A percentile compares a stretch with the other conserved stretches of the same genome.
Evolutionary conservation across 2,888 invertebrate species (phyloP).

Genomic region (Torymus tubicola): DNA sequence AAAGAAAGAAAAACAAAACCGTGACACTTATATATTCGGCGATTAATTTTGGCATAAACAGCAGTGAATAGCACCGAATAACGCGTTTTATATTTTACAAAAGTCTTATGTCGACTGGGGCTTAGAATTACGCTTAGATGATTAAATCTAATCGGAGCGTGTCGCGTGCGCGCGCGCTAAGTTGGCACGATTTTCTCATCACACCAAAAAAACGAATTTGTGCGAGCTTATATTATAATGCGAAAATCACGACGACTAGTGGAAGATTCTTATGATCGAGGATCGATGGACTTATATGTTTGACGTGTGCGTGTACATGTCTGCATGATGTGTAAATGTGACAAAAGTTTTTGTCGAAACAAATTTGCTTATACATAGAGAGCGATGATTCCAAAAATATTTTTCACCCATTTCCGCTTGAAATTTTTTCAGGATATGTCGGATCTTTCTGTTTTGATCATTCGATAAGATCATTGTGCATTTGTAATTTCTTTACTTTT

Average conservation of each 20-base stretch:
- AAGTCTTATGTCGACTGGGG: conserved; percentile 9
- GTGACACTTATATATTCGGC: conserved; percentile 19
- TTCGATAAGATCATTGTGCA: neutral
- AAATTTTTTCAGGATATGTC: neutral
- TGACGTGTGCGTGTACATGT: too few species aligned
- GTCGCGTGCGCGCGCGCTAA: neutral
- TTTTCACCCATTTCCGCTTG: neutral
- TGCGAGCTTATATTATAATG: neutral
- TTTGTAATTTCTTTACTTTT: too few species aligned
- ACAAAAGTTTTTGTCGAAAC: too few species aligned
- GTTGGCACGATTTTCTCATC: neutral
- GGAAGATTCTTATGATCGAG: conserved; percentile 16
- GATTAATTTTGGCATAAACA: conserved; percentile 19
- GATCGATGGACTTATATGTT: neutral
- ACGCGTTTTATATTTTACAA: conserved; percentile 34
- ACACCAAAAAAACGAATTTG: conserved; percentile 16
- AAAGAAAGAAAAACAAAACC: neutral
- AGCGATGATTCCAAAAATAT: conserved; percentile 24
- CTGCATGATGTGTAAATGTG: too few species aligned
- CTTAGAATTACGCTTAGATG: conserved; percentile 33
- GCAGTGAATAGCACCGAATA: conserved; percentile 34
- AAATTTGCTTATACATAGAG: too few species aligned
- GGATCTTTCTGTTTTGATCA: conserved; percentile 1
- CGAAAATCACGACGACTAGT: conserved; percentile 28
- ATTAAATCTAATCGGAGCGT: conserved; percentile 22